Base-by-base conservation (phyloP, 2,888 invertebrate species). In the Actias luna region DNA sequence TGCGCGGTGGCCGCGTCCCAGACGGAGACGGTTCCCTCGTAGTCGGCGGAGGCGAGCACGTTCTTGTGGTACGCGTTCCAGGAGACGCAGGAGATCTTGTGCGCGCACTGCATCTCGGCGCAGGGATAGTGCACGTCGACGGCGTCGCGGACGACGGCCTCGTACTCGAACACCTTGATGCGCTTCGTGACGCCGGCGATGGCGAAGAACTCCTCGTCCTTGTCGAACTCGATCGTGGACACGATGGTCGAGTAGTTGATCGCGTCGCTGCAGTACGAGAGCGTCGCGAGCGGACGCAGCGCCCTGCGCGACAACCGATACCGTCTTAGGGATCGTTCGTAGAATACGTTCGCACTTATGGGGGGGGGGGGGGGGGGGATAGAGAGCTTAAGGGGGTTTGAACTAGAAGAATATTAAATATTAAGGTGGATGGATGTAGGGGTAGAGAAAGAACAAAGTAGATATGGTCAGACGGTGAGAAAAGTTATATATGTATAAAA, bases 181-280 rank as follows among this genome's bases (percentile, higher is more conserved):
- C 97, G 95, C 83, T 98, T 98, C 0, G 98, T 98, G 14, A 99
- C 98, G 3, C 99, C 98, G 36, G 98, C 98, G 73, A 99, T 98
- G 0, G 98, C 98, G 89, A 99, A 98, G 86, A 96, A 97, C 89
- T 99, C 98, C 83, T 97, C 96, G 87, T 99, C 98, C 85, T 98
- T 97, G 84, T 99, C 98, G 89, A 99, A 99, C 87, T 98, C 98
- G 72, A 99, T 98, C 75, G 98, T 98, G 29, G 97, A 97, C 5
- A 97, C 97, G 69, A 97, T 97, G 5, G 96, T 97, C 4, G 96
- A 96, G 79, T 96, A 96, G 82, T 96, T 97, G 82, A 97, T 96
- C 61, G 97, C 95, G 84, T 98, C 98, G 77, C 95, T 96, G 68
- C 97, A 97, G 86, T 98, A 98, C 71, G 97, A 97, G 5, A 99